Evolutionary conservation across 23 tunicate species (phyloP), one percentile per base, ranked within the genome.

Genomic region (Corella eumyota): DNA sequence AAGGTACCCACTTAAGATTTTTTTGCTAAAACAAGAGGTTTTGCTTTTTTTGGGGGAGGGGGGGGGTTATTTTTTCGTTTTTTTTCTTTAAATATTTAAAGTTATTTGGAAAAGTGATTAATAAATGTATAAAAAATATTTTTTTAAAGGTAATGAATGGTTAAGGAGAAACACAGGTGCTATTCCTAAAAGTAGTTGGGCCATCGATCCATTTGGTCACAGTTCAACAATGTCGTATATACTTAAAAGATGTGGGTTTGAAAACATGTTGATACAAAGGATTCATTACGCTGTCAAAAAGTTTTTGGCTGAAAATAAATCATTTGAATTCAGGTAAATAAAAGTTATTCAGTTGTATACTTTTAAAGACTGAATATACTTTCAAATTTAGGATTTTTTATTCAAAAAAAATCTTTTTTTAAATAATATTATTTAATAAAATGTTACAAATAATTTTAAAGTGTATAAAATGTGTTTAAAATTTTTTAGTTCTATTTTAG

Each of bases 171-270:
- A 73, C 2, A 57, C 85, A 9, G 83, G 77, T 19, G 87, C 73
- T 38, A 54, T 48, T 19, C 95, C 99, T 1, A 72, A 56, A n/a
- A 84, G 81, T 50, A 90, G 99, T 0, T 93, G 93, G 88, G 93
- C 93, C 0, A 85, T 88, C 55, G 99, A 93, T 50, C 93, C 99
- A 5, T 93, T 93, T 61, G 99, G 99, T 30, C 95, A 88, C 72
- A 77, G 73, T 21, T 76, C 99, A 2, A 85, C 95, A 1, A 93
- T 88, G 88, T 90, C 99, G 33, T 93, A 85, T 44, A 57, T 93
- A 28, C 56, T 85, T 36, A 88, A 85, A 36, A 72, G 68, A 30
- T 79, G 79, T 82, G 64, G 83, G 36, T 78, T 93, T 61, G 64
- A 93, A 31, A 88, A 93, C 65, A 93, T 93, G 99, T 65, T 93